Evolutionary conservation across 1,140 invertebrate species (phyloP), one percentile per base, ranked within the genome.

Genomic region (Brachionus rotundiformis): DNA sequence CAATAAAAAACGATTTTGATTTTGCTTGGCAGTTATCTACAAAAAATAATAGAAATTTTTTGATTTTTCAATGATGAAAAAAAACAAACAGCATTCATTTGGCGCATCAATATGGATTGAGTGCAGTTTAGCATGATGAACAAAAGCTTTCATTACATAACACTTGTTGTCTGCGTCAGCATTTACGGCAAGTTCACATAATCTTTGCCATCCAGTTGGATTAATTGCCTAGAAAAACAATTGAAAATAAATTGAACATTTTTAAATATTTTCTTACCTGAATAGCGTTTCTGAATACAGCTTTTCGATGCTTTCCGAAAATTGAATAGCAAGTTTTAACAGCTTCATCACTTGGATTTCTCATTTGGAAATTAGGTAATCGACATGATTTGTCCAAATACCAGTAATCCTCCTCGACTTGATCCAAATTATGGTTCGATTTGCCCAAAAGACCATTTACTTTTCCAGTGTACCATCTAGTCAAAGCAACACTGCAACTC

Each of bases 381-480:
- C 54, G 33, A 6, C 76, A 79, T 36, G 47, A 59, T 0, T 79
- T 79, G 23, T 79, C 59, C 29, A 79, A 54, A 63, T 16, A 79
- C 76, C 76, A 79, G 59, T 79, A 19, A 19, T 54, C 23, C n/a
- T 54, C 47, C n/a, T 79, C 33, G 1, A 23, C 36, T 29, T 33
- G 2, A 16, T 79, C 33, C 10, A 29, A 25, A 33, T 79, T 63
- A n/a, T 59, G 16, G 25, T 79, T 79, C 36, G 76, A 54, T 36
- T 39, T 79, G 8, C 76, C 76, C 2, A 79, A 41, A 7, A 79
- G 59, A 39, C 76, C 76, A 59, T 79, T 63, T 23, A 79, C 76
- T 36, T 41, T 54, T 4, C 76, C 76, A 59, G 76, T 79, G 16
- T 79, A 79, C 76, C 76, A 79, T 61, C 76, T 54, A 31, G 76